Evolutionary conservation across 2,888 invertebrate species (phyloP).

Genomic region (Mystacides longicornis): DNA sequence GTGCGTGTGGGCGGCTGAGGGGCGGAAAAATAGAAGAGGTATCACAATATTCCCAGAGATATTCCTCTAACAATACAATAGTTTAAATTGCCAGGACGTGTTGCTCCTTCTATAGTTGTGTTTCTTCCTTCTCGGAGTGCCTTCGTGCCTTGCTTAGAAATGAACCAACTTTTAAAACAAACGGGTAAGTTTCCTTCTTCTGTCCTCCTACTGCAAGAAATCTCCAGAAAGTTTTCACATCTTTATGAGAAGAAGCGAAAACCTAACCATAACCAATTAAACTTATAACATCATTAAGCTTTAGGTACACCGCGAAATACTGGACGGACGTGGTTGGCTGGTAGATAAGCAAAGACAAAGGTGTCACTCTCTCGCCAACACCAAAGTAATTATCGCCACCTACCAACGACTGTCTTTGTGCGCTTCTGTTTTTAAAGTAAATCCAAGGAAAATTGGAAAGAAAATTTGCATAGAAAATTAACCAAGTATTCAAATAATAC

Average conservation of each 20-base stretch:
- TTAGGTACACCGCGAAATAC: neutral
- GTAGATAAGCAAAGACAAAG: neutral
- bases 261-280: neutral
- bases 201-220: neutral
- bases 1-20: too few relatives aligned
- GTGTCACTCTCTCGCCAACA: neutral
- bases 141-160: neutral
- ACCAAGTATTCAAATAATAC: too few relatives aligned
- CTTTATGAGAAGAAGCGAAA: neutral
- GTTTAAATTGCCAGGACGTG: constrained; percentile 1
- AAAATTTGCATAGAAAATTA: too few relatives aligned
- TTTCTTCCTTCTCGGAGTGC: neutral
- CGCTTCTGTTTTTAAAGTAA: too few relatives aligned
- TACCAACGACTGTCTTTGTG: too few relatives aligned
- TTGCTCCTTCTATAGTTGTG: neutral
- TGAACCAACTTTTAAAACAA: neutral
- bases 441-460: too few relatives aligned
- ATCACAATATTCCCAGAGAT: too few relatives aligned
- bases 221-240: neutral
- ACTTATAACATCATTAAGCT: neutral
- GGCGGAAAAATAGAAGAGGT: too few relatives aligned
- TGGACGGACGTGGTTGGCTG: neutral
- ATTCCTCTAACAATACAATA: neutral
- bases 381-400: too few relatives aligned
- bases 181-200: neutral